Evolutionary conservation across 1,140 invertebrate species (phyloP).

Genomic region (Babylonia areolata): DNA sequence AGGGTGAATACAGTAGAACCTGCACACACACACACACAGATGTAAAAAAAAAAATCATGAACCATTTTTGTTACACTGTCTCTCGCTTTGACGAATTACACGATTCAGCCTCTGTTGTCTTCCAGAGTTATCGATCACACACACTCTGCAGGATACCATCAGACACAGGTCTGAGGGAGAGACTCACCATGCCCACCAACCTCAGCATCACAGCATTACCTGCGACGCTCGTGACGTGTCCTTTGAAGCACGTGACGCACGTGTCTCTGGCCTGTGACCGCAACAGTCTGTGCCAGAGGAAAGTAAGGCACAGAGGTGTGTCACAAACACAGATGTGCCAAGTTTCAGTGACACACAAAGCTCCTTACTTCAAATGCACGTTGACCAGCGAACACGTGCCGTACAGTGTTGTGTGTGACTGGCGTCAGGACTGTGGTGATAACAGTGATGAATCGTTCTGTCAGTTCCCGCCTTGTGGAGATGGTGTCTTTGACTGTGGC

Average conservation of each 20-base stretch:
- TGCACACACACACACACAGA: no score
- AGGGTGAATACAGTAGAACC: no score
- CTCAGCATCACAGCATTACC: neutral
- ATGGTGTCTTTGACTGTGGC: neutral
- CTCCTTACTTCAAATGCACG: neutral
- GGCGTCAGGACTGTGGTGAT: neutral
- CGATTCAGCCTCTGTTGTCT: no score
- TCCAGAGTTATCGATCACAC: no score
- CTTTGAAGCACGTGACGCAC: neutral
- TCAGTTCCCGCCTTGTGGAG: neutral
- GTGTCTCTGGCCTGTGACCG: neutral
- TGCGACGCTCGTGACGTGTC: neutral
- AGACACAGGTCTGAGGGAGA: no score
- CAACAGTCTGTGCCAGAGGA: neutral
- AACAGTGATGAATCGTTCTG: conserved; percentile 5
- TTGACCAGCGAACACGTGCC: neutral
- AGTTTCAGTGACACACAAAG: neutral
- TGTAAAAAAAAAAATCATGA: no score
- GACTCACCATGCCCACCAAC: no score
- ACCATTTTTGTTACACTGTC: no score
- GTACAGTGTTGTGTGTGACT: conserved; percentile 12
- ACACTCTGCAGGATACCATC: no score
- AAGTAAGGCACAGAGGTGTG: neutral
- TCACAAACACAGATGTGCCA: neutral
- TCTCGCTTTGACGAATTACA: no score